These are phyloP conservation scores for Pteropus alecto DNA, from an alignment of 2,113 vertebrate genomes.

Conservation along the genomic window DNA sequence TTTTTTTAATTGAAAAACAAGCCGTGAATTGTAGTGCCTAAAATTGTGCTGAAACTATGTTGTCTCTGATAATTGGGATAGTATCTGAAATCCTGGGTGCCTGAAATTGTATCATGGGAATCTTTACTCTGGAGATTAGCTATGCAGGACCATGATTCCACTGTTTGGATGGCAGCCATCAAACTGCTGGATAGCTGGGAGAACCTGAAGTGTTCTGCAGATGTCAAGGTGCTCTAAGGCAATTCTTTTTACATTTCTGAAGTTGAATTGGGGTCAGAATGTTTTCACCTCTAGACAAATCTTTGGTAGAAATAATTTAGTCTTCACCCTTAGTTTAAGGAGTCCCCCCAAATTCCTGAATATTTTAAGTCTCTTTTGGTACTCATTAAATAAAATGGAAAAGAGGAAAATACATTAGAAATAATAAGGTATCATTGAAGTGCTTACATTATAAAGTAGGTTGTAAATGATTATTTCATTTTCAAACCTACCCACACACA, in stretches of 20 bases:
- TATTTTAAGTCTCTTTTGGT: neutral
- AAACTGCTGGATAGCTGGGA: neutral
- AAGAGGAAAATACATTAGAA: neutral
- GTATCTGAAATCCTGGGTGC: neutral
- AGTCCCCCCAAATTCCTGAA: neutral
- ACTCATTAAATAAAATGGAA: neutral
- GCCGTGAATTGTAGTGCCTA: neutral
- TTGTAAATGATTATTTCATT: neutral
- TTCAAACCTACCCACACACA: neutral
- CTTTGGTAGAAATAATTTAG: neutral
- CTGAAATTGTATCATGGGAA: neutral
- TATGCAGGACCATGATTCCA: neutral
- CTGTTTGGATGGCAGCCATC: neutral
- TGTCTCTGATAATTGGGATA: neutral
- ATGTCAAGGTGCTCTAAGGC: neutral
- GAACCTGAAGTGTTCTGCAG: neutral
- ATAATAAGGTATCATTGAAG: neutral
- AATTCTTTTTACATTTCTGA: neutral
- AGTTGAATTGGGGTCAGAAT: neutral
- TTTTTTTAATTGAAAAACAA: neutral
- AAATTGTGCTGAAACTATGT: neutral
- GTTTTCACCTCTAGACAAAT: neutral
- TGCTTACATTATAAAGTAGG: neutral
- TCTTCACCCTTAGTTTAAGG: neutral
- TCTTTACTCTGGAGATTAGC: neutral